Evolutionary conservation across 2,113 vertebrate species (phyloP).

Genomic region (Phrynosoma platyrhinos): DNA sequence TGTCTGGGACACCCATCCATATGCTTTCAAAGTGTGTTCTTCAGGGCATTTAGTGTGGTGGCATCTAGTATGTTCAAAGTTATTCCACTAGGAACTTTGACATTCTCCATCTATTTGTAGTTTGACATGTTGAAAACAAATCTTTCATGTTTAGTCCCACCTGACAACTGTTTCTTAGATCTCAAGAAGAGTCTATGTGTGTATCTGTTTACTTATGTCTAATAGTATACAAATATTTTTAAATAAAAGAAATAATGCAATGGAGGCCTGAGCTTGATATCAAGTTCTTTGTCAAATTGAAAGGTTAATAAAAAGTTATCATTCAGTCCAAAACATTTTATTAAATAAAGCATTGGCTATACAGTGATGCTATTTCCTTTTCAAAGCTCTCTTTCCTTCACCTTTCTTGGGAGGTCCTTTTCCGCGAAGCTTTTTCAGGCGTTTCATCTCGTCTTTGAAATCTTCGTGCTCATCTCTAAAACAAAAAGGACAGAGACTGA

Average conservation of each 20-base stretch:
- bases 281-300: background rate
- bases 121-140: too few relatives aligned
- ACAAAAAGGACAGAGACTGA: constrained; percentile 1
- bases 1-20: too few relatives aligned
- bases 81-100: too few relatives aligned
- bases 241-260: background rate
- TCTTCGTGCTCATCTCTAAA: constrained; percentile 95
- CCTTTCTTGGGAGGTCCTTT: constrained; percentile 94
- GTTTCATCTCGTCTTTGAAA: constrained; percentile 93
- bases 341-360: constrained; percentile 2
- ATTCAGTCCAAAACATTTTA: constrained; percentile 13
- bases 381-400: constrained; percentile 91
- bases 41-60: too few relatives aligned
- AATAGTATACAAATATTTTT: too few relatives aligned
- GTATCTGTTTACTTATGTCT: too few relatives aligned
- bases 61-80: too few relatives aligned
- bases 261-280: background rate
- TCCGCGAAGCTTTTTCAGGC: constrained; percentile 91
- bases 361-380: constrained; percentile 83
- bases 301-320: background rate
- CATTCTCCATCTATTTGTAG: too few relatives aligned
- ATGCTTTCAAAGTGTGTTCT: too few relatives aligned
- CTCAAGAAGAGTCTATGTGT: too few relatives aligned
- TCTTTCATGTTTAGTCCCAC: too few relatives aligned
- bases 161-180: too few relatives aligned